A percentile compares a stretch with the other conserved stretches of the same genome.
phyloP scores from a whole-genome alignment of 2,113 vertebrate species.

The Nibea albiflora region DNA sequence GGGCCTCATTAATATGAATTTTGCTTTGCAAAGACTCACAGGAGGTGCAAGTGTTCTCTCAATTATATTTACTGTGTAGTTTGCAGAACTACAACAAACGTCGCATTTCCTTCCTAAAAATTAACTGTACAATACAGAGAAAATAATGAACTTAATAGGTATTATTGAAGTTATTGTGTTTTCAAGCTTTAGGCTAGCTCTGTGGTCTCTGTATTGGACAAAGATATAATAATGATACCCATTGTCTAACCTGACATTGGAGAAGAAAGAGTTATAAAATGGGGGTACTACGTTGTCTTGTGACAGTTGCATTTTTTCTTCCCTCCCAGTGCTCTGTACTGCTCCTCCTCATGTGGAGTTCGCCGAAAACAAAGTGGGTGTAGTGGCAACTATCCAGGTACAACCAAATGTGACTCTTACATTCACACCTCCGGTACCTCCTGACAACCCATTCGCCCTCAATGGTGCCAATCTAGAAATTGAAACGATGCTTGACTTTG shows the following conservation, averaged over 20 bases:
- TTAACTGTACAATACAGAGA: no score
- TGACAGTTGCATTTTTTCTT: neutral
- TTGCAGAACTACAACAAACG: neutral
- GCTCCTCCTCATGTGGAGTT: rapidly evolving
- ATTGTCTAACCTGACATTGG: neutral
- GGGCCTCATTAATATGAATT: no score
- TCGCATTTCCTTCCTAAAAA: no score
- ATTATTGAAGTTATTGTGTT: neutral
- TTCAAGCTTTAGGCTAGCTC: neutral
- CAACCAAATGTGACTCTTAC: rapidly evolving
- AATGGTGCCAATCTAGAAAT: constrained; percentile 13
- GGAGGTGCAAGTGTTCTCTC: neutral
- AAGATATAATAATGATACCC: neutral
- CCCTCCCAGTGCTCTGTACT: constrained; percentile 63
- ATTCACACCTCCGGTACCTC: neutral
- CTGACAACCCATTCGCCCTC: constrained; percentile 23
- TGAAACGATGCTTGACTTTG: constrained; percentile 63
- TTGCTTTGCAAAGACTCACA: no score
- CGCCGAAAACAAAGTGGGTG: constrained; percentile 61
- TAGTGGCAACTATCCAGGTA: neutral
- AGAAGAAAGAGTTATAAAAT: neutral
- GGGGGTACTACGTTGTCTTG: no score
- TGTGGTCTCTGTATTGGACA: neutral
- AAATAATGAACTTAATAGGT: no score
- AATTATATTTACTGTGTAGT: neutral